Conservation (phyloP, 2,113 vertebrate genomes). For the Pseudorhombus dupliciocellatus region DNA sequence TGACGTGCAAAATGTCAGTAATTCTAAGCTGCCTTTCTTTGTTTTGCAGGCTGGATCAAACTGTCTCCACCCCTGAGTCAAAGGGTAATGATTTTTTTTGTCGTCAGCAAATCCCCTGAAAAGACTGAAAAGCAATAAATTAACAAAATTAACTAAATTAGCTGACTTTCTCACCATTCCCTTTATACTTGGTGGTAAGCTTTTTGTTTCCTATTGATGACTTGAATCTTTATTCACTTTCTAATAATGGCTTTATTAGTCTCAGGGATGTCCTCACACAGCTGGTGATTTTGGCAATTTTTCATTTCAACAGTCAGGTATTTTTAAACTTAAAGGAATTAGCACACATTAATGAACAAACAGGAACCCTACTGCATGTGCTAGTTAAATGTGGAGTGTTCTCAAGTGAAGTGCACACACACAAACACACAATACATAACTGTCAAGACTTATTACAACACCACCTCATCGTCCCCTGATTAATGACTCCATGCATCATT, state of each 20-base stretch:
- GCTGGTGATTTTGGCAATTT: not conserved
- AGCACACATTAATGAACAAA: not conserved
- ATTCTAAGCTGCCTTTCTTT: not conserved
- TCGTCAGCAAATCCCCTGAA: not conserved
- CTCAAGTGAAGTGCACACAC: not conserved
- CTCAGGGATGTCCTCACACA: not conserved
- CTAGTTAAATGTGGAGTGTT: no score
- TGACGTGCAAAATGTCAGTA: not conserved
- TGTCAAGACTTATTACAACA: conserved; percentile 32
- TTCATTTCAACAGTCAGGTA: not conserved
- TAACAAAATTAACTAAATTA: not conserved
- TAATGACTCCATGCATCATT: conserved; percentile 52
- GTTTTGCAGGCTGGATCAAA: not conserved
- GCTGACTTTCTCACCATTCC: not conserved
- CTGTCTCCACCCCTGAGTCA: not conserved
- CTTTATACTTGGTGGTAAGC: not conserved
- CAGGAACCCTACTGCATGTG: no score
- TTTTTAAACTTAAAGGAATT: not conserved
- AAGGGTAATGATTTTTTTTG: not conserved
- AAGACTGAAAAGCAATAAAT: not conserved
- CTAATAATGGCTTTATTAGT: not conserved
- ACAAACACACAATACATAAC: conserved; percentile 1
- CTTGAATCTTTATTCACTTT: not conserved
- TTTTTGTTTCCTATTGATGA: not conserved
- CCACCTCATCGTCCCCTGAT: conserved; percentile 44